A percentile compares a stretch with the other conserved stretches of the same genome.
phyloP scores from a whole-genome alignment of 2,797 vertebrate genomes.

The Valencia hispanica region DNA sequence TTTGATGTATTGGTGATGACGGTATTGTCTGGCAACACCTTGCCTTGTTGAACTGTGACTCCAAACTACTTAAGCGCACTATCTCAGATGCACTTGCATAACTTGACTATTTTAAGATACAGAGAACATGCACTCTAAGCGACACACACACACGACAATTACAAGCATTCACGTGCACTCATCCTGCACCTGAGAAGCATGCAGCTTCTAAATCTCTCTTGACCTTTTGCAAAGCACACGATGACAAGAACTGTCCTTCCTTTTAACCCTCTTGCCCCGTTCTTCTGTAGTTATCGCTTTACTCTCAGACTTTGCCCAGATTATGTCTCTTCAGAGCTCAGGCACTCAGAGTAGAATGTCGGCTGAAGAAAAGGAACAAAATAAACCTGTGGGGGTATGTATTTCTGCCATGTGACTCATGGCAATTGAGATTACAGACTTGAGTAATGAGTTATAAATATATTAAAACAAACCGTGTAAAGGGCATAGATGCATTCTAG shows the following conservation, averaged over 20 bases:
- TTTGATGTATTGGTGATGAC: constrained; percentile 78
- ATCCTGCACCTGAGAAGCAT: constrained; percentile 36
- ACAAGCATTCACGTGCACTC: constrained; percentile 30
- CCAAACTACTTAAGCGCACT: constrained; percentile 67
- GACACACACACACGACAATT: constrained; percentile 35
- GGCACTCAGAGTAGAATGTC: constrained; percentile 57
- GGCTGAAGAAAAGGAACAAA: constrained; percentile 33
- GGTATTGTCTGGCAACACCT: constrained; percentile 68
- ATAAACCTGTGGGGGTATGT: constrained; percentile 46
- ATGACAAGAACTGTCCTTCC: constrained; percentile 80
- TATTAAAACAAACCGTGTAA: constrained; percentile 50
- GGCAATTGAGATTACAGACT: constrained; percentile 48
- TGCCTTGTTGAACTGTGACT: constrained; percentile 78
- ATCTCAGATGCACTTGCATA: constrained; percentile 75
- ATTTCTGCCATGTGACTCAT: constrained; percentile 65
- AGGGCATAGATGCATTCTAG: constrained; percentile 39
- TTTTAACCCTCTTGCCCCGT: constrained; percentile 82
- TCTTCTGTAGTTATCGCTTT: constrained; percentile 77
- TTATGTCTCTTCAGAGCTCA: constrained; percentile 72
- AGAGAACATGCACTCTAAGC: constrained; percentile 1
- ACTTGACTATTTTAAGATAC: constrained; percentile 85
- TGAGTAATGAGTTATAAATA: constrained; percentile 55
- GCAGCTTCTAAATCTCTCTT: constrained; percentile 54
- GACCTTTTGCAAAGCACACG: constrained; percentile 71
- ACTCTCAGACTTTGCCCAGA: constrained; percentile 75